phyloP scores from a whole-genome alignment of 2,113 vertebrate genomes.

The Riparia riparia region DNA sequence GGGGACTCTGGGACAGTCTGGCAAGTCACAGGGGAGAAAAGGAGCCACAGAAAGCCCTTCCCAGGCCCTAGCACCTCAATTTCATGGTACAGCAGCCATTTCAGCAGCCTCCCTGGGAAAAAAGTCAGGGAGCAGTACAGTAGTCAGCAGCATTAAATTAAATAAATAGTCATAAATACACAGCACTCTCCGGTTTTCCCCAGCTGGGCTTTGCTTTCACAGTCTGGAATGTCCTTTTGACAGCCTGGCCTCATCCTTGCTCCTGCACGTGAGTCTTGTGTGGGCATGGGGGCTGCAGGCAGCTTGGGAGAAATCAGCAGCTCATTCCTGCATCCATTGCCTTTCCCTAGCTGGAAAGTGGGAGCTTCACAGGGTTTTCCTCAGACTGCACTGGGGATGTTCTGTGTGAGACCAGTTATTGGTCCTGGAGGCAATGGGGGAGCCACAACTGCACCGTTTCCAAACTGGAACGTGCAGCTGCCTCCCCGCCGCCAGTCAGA shows the following conservation, averaged over 20 bases:
- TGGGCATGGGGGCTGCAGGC: fast-evolving
- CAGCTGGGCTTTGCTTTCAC: background rate
- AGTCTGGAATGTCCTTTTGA: background rate
- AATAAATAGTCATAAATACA: conserved; percentile 53
- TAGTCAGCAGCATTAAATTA: conserved; percentile 61
- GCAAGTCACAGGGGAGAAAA: background rate
- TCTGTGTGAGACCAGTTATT: background rate
- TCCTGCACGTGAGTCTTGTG: background rate
- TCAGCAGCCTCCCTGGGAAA: conserved; percentile 33
- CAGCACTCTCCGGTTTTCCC: background rate
- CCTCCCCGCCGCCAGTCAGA: background rate
- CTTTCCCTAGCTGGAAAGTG: fast-evolving
- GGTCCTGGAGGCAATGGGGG: background rate
- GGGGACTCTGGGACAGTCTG: background rate
- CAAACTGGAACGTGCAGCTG: background rate
- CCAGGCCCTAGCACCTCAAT: conserved; percentile 32
- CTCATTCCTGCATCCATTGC: fast-evolving
- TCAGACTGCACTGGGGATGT: background rate
- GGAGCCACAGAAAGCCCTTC: background rate
- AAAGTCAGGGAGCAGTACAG: conserved; percentile 29
- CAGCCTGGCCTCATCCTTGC: background rate
- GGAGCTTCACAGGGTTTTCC: background rate
- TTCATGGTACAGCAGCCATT: background rate
- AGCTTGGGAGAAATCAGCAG: background rate
- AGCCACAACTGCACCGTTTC: background rate